Conservation (phyloP, 2,113 vertebrate species). For the Catagonus wagneri region DNA sequence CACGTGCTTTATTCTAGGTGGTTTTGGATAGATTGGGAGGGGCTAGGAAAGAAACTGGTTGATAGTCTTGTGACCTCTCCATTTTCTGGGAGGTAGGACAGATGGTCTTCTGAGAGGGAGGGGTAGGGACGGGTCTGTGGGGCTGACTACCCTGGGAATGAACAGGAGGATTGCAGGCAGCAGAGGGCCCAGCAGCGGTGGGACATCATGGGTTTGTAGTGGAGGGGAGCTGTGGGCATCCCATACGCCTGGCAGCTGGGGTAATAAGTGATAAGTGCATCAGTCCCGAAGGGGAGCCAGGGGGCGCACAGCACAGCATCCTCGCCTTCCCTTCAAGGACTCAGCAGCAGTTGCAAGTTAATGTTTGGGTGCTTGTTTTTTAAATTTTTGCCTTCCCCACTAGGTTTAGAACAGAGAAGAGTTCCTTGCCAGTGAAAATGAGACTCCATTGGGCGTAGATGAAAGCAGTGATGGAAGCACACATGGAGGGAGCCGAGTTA, state of each 20-base stretch:
- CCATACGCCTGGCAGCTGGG: neutral
- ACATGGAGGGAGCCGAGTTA: neutral
- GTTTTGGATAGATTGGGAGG: constrained; percentile 16
- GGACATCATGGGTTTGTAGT: neutral
- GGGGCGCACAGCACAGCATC: no score
- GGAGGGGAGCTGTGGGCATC: neutral
- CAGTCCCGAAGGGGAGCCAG: neutral
- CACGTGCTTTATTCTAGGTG: neutral
- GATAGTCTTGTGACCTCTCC: neutral
- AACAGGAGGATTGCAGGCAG: neutral
- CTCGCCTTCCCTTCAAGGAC: neutral
- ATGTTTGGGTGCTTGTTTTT: neutral
- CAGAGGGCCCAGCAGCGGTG: neutral
- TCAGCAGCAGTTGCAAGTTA: neutral
- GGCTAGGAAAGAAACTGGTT: neutral
- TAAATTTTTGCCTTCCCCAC: neutral
- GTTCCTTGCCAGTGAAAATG: neutral
- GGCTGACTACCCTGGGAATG: neutral
- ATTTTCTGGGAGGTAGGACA: neutral
- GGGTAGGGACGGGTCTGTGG: neutral
- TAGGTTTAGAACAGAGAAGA: neutral
- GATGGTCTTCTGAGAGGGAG: neutral
- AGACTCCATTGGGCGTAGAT: neutral
- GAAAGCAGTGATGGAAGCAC: neutral
- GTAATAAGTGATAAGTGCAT: neutral